phyloP scores from a whole-genome alignment of 2,797 vertebrate genomes.

The Myotis findleyi region DNA sequence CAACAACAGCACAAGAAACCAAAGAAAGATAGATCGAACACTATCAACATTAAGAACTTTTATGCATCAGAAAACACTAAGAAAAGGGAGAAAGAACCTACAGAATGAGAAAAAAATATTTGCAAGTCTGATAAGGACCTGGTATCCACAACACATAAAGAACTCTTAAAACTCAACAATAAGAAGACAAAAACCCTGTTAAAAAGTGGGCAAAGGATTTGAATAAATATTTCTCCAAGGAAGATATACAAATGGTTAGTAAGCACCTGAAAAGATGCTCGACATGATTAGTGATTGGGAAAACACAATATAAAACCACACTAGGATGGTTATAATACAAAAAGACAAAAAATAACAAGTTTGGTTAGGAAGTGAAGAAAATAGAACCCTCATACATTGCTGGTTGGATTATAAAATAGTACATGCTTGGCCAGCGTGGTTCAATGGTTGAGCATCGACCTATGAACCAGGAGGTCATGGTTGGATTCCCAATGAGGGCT shows the following conservation, averaged over 20 bases:
- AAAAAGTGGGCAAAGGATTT: neutral
- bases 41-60: conserved; percentile 4
- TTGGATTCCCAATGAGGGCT: too few relatives aligned
- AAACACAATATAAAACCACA: conserved; percentile 3
- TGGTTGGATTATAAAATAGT: neutral
- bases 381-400: neutral
- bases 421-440: neutral
- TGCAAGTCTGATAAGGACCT: neutral
- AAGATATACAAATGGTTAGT: neutral
- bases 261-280: neutral
- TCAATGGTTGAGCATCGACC: too few relatives aligned
- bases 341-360: neutral
- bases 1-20: neutral
- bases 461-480: too few relatives aligned
- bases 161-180: conserved; percentile 7
- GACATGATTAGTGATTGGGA: neutral
- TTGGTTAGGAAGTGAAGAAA: neutral
- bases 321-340: neutral
- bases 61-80: neutral
- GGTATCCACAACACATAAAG: neutral
- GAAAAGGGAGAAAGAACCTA: neutral
- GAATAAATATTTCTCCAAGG: neutral
- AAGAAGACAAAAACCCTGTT: neutral
- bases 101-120: conserved; percentile 42
- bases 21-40: neutral